These are phyloP conservation scores for Cynocephalus volans DNA, from an alignment of 2,113 vertebrate genomes.

Conservation along the genomic window DNA sequence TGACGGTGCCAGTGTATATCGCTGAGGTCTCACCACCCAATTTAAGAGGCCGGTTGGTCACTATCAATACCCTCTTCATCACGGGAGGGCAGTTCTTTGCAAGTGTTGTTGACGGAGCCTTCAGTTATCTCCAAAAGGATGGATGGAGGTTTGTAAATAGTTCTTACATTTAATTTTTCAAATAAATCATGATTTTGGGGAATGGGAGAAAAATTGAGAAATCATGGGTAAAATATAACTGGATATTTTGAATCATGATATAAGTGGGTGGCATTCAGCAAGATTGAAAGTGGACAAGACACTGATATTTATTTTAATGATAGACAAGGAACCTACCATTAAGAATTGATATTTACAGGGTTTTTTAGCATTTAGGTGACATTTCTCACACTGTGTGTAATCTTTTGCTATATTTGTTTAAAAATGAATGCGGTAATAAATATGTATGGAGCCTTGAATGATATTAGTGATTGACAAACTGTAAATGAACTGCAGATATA, in stretches of 20 bases:
- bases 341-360: constrained; percentile 67
- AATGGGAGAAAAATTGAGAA: constrained; percentile 36
- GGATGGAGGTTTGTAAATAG: constrained; percentile 95
- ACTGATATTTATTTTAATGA: constrained; percentile 73
- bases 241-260: not conserved
- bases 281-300: constrained; percentile 53
- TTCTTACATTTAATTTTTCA: constrained; percentile 66
- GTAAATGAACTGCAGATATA: constrained; percentile 53
- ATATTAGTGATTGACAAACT: constrained; percentile 56
- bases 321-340: not conserved
- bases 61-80: constrained; percentile 97
- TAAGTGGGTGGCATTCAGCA: not conserved
- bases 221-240: not conserved
- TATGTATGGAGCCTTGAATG: constrained; percentile 65
- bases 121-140: constrained; percentile 94
- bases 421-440: constrained; percentile 77
- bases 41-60: constrained; percentile 96
- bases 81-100: constrained; percentile 99
- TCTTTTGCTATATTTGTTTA: constrained; percentile 74
- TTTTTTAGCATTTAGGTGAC: constrained; percentile 64
- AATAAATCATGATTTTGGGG: not conserved
- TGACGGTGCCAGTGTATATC: constrained; percentile 99
- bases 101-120: constrained; percentile 95
- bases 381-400: constrained; percentile 69
- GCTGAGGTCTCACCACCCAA: constrained; percentile 97